phyloP scores from a whole-genome alignment of 2,797 vertebrate genomes.

The Sylvia borin region DNA sequence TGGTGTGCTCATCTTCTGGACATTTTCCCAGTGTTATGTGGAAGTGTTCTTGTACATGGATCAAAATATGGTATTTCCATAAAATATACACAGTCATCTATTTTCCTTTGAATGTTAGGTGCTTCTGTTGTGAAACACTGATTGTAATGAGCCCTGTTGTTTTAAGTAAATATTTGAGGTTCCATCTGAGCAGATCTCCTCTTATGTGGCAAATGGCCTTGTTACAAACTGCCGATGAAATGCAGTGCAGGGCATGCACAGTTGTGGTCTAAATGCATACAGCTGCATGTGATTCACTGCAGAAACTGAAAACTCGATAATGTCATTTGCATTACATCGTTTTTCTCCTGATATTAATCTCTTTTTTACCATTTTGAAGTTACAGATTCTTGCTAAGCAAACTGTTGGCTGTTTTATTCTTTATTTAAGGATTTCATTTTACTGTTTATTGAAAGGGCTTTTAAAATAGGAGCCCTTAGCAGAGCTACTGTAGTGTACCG shows the following conservation, averaged over 20 bases:
- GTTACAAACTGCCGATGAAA: background rate
- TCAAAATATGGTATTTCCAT: background rate
- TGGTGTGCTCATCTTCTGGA: background rate
- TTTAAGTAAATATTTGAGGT: conserved; percentile 29
- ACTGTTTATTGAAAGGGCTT: background rate
- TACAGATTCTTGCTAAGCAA: background rate
- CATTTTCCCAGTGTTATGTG: background rate
- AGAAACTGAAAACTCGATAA: background rate
- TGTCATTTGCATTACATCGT: background rate
- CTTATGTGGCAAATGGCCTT: background rate
- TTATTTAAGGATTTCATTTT: background rate
- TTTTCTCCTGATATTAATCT: background rate
- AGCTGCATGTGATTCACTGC: background rate
- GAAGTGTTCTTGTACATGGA: background rate
- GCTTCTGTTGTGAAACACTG: background rate
- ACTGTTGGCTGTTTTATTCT: background rate
- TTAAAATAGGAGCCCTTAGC: background rate
- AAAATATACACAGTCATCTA: background rate
- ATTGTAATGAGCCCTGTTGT: background rate
- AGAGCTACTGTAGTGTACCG: background rate
- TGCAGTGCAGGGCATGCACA: background rate
- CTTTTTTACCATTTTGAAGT: background rate
- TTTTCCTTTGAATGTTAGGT: background rate
- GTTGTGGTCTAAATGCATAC: background rate
- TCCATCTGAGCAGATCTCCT: background rate